Evolutionary conservation across 1,140 invertebrate genomes (phyloP).

Genomic region (Drosophila simulans): DNA sequence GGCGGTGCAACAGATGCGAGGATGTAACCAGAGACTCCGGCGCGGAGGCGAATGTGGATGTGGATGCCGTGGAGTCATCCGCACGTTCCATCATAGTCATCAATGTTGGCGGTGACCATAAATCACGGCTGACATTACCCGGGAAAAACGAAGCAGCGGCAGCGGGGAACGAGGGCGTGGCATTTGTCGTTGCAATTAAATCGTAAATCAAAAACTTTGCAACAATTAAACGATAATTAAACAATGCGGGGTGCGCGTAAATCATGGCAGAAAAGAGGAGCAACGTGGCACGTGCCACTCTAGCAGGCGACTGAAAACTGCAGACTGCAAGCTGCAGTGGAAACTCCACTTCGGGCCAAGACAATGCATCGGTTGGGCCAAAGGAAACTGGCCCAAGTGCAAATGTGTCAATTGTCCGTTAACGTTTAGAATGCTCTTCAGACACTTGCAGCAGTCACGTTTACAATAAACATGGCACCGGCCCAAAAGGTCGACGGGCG

Average conservation of each 20-base stretch:
- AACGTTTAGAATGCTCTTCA: constrained; percentile 68
- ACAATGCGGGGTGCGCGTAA: constrained; percentile 70
- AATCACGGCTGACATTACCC: constrained; percentile 53
- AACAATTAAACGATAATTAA: constrained; percentile 82
- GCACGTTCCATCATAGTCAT: constrained; percentile 73
- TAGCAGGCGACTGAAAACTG: constrained; percentile 25
- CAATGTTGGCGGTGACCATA: constrained; percentile 61
- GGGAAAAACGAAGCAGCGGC: not conserved
- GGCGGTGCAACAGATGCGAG: constrained; percentile 21
- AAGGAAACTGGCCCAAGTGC: constrained; percentile 71
- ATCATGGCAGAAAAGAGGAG: constrained; percentile 50
- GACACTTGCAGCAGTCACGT: constrained; percentile 62
- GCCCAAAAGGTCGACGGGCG: constrained; percentile 16
- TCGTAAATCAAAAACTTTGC: constrained; percentile 81
- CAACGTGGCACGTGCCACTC: constrained; percentile 40
- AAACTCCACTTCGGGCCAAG: constrained; percentile 27
- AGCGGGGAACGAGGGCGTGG: constrained; percentile 26
- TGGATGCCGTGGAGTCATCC: constrained; percentile 22
- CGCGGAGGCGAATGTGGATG: constrained; percentile 8
- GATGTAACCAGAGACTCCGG: constrained; percentile 11
- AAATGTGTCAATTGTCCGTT: constrained; percentile 80
- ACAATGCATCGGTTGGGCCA: constrained; percentile 21
- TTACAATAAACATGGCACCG: constrained; percentile 63
- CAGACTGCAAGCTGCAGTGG: constrained; percentile 28
- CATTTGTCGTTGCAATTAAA: constrained; percentile 79